A percentile compares a stretch with the other conserved stretches of the same genome.
These are phyloP conservation scores for Aphidius gifuensis DNA, from an alignment of 1,140 invertebrate species.

Conservation along the genomic window DNA sequence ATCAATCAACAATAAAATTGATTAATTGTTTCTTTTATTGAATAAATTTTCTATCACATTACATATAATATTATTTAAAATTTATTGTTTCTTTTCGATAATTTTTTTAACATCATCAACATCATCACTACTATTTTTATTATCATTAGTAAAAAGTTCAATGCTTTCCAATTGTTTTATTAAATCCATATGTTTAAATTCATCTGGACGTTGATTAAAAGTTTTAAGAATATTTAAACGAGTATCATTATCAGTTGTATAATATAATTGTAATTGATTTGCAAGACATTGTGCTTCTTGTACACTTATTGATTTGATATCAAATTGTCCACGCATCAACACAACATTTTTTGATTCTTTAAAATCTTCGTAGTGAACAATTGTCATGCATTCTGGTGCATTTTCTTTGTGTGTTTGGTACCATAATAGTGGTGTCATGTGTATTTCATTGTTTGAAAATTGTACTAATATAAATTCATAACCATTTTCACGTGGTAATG, in stretches of 20 bases:
- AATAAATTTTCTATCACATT: too few species aligned
- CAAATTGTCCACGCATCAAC: constrained; percentile 85
- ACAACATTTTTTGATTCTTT: constrained; percentile 74
- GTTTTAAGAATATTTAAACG: constrained; percentile 66
- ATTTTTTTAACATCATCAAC: constrained; percentile 4
- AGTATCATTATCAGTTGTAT: constrained; percentile 62
- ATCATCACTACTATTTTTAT: constrained; percentile 15
- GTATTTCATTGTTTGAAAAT: constrained; percentile 70
- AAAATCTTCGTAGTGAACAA: constrained; percentile 81
- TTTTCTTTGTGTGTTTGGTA: constrained; percentile 90
- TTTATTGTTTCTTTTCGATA: not conserved
- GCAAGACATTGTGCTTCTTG: constrained; percentile 81
- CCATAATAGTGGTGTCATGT: constrained; percentile 83
- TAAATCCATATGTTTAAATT: constrained; percentile 81
- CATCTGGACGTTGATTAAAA: constrained; percentile 70
- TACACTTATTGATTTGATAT: constrained; percentile 72
- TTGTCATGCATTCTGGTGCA: constrained; percentile 82
- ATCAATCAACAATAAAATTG: not conserved
- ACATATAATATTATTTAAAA: too few species aligned
- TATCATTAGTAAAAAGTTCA: constrained; percentile 41
- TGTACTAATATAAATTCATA: constrained; percentile 88
- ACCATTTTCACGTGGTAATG: constrained; percentile 76
- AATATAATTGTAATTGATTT: constrained; percentile 85
- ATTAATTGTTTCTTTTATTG: not conserved
- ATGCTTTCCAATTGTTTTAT: constrained; percentile 77